Base-by-base conservation (phyloP, 2,113 vertebrate genomes). In the Anguilla japonica region DNA sequence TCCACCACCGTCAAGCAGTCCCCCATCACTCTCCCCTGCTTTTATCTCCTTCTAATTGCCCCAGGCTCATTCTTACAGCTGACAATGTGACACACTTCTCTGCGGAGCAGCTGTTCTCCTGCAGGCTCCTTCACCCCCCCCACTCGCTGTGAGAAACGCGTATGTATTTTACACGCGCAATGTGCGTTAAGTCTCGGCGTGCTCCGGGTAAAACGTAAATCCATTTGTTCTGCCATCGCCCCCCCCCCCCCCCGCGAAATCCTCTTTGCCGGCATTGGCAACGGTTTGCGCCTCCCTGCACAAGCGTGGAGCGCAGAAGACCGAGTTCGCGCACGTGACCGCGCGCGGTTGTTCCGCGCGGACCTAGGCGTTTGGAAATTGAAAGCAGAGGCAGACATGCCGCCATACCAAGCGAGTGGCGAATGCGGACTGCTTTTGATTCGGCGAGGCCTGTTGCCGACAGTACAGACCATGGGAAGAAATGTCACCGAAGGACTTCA, bases 1-100 rank as follows among this genome's bases (percentile, higher is more conserved):
- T 91, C 91, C 94, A 94, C 94, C 94, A 94, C 94, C 94, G 89
- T 91, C 91, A 88, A 92, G 95, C 95, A 95, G 94, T 93, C 93
- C 91, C 91, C 93, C 94, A 95, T 96, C 94, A 90, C 93, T 94
- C 40, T 39, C 41, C 39, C 85, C 67, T 6, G 11, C n/a, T 34
- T 75, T 91, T 92, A 93, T 81, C 83, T 91, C 91, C 91, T 84
- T 92, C 91, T 90, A 92, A 89, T 93, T 92, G 91, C 88, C 87
- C 92, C 91, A 91, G 92, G 90, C 60, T 14, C 83, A 84, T 81
- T 41, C 83, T 75, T 13, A 14, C 71, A 34, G 71, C n/a, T 29
- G 26, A 75, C n/a, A 75, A 34, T 75, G n/a, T 75, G 71, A 22
- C 63, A 20, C 63, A n/a, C 9, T 16, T 71, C 16, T 71, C 63